Evolutionary conservation across 2,797 vertebrate genomes (phyloP), one percentile per base, ranked within the genome.

Genomic region (Macropodus opercularis): DNA sequence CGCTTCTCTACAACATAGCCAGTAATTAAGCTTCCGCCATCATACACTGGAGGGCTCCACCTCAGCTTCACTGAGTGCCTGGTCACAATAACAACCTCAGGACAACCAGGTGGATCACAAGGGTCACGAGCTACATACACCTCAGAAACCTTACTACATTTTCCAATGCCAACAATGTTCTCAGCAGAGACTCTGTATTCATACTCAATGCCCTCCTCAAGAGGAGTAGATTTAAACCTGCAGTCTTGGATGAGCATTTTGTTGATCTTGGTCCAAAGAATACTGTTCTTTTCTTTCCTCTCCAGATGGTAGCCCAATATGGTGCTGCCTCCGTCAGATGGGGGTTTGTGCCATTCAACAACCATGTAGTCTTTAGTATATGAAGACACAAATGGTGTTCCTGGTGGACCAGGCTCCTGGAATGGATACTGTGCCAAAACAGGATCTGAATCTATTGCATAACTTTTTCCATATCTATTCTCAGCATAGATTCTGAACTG

Each of bases 161-260:
- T 96, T 69, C 98, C 96, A 79, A 95, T 85, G 42, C 97, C 96
- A 85, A 99, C 97, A 80, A 99, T 96, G 86, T 99, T 99, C 90
- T 99, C 97, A 79, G 96, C 98, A 91, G 91, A 96, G 26, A 98
- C 94, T 87, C 93, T 92, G 72, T 96, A 99, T 81, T 99, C 97
- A 69, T 99, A 99, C 83, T 98, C 98, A 82, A 99, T 98, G 65
- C 96, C 95, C 90, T 98, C 98, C 80, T 99, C 98, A 34, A 99
- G 93, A 72, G 96, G 94, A 72, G 93, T 83, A 53, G 94, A 95
- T 88, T 99, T 99, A 83, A 92, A 97, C 72, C 91, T 92, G 32
- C 96, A 96, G 63, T 99, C 97, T 76, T 94, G 95, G 83, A 99
- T 95, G 29, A 99, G 92, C 69, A 91, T 94, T 91, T 98, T 99